A percentile compares a stretch with the other conserved stretches of the same genome.
phyloP scores from a whole-genome alignment of 2,888 invertebrate genomes.

The Limnephilus auricula region DNA sequence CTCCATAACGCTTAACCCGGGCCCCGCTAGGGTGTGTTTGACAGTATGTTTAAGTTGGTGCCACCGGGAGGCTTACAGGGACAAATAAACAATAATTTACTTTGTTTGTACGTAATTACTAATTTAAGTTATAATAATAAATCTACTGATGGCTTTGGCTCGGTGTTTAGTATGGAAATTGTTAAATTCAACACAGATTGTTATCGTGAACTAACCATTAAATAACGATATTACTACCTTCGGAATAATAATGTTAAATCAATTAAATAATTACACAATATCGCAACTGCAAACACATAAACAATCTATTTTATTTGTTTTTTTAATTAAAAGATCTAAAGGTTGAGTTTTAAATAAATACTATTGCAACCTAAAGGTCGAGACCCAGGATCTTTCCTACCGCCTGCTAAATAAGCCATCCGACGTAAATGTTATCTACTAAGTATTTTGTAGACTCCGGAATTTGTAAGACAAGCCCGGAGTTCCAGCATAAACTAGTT shows the following conservation, averaged over 20 bases:
- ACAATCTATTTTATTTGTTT: no score
- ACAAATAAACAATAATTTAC: slow-evolving; percentile 31
- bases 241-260: background rate
- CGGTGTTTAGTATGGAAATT: background rate
- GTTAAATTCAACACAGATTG: background rate
- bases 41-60: slow-evolving; percentile 22
- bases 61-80: background rate
- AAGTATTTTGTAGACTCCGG: no score
- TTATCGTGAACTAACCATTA: background rate
- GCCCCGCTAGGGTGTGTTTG: slow-evolving; percentile 28
- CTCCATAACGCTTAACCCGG: background rate
- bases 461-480: no score
- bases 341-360: no score
- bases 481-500: no score
- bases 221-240: background rate
- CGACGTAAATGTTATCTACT: no score
- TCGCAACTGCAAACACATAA: no score
- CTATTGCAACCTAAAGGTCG: no score
- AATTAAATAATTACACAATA: no score
- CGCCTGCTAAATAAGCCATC: no score
- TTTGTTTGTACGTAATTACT: background rate
- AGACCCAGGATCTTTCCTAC: no score
- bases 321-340: no score
- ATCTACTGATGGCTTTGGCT: background rate
- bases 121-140: slow-evolving; percentile 8